Evolutionary conservation across 2,888 invertebrate species (phyloP), one percentile per base, ranked within the genome.

Genomic region (Heteromurus nitidus): DNA sequence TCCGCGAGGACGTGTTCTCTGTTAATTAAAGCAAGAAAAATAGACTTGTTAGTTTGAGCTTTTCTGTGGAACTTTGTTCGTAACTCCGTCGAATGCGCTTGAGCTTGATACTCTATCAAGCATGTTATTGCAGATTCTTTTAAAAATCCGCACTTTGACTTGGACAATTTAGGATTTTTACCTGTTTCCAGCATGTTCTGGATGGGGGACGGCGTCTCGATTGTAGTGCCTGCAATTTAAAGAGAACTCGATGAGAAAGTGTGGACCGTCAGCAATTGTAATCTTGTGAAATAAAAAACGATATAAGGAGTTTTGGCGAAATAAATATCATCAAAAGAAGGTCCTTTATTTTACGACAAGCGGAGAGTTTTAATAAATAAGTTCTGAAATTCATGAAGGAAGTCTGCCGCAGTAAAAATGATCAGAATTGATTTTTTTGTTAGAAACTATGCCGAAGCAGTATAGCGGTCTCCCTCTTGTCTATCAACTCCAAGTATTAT

Each of bases 1-100:
- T 90, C 80, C 90, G 88, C 9, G 88, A 87, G 18, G 86, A 85
- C 20, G 87, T 87, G 20, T 88, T 87, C 85, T 89, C 89, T 89
- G 87, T 75, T 88, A n/a, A n/a, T n/a, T n/a, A n/a, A n/a, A n/a
- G n/a, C 9, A 58, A 58, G 26, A 3, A 62, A 30, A 31, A 3
- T 44, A 9, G n/a, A 9, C 2, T 13, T 3, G 44, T 50, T 50
- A 9, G 18, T 50, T 50, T 50, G 9, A 18, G 9, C 50, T 50
- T 50, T 50, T 13, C 13, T 7, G 22, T 3, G 22, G 5, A 2
- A 18, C 50, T 50, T 18, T n/a, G n/a, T n/a, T n/a, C n/a, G n/a
- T n/a, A n/a, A n/a, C n/a, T n/a, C n/a, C n/a, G n/a, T n/a, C n/a
- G n/a, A n/a, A n/a, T n/a, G n/a, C n/a, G n/a, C n/a, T n/a, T n/a